A percentile compares a stretch with the other conserved stretches of the same genome.
These are phyloP conservation scores for Syritta pipiens DNA, from an alignment of 2,888 invertebrate species.

Conservation along the genomic window DNA sequence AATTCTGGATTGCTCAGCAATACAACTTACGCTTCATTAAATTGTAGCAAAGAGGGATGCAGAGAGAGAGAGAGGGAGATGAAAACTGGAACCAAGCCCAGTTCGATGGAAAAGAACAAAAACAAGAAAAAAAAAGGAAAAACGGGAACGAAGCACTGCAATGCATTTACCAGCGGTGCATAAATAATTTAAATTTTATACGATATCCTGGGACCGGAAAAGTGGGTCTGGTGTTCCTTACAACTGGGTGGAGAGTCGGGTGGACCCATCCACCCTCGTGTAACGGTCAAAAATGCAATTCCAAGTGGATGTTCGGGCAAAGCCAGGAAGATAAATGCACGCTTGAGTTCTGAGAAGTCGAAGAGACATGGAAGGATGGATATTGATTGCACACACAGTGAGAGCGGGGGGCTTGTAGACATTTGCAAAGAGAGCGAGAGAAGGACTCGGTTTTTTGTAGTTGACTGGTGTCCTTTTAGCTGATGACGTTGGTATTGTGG, in stretches of 20 bases:
- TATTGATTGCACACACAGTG: conserved; percentile 51
- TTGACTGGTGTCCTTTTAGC: conserved; percentile 24
- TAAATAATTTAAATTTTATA: conserved; percentile 67
- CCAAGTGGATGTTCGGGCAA: conserved; percentile 56
- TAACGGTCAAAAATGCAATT: conserved; percentile 62
- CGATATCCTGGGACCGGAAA: conserved; percentile 57
- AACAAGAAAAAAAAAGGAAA: conserved; percentile 9
- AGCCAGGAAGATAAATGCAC: conserved; percentile 60
- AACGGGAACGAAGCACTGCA: conserved; percentile 52
- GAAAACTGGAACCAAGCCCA: conserved; percentile 14
- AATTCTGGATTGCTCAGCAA: conserved; percentile 54
- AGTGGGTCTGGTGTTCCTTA: conserved; percentile 45
- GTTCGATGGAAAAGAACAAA: conserved; percentile 6
- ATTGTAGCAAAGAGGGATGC: conserved; percentile 18
- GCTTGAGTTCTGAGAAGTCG: conserved; percentile 42
- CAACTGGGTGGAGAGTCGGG: no score
- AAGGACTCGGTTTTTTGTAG: neutral
- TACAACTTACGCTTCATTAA: conserved; percentile 62
- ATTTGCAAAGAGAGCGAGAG: neutral
- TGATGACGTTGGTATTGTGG: conserved; percentile 36
- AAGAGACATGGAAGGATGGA: conserved; percentile 26
- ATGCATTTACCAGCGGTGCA: conserved; percentile 63
- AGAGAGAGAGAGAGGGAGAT: no score
- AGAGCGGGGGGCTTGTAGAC: conserved; percentile 1
- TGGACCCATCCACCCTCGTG: neutral